These are phyloP conservation scores for Drosophila anceps DNA, from an alignment of 2,888 invertebrate genomes.

Conservation along the genomic window DNA sequence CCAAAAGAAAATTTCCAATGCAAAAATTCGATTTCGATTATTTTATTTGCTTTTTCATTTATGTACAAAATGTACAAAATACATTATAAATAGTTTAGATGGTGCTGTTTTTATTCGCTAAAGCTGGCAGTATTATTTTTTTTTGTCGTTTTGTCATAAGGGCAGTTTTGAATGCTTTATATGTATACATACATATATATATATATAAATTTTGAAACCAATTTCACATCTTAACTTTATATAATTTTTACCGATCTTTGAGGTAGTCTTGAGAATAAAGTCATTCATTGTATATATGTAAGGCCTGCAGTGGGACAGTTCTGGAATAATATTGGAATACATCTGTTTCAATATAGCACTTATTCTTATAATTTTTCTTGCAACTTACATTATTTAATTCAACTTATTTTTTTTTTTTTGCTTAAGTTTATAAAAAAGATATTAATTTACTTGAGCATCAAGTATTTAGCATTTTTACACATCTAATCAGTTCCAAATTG, in stretches of 20 bases:
- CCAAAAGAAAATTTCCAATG: not conserved
- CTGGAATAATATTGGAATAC: constrained; percentile 51
- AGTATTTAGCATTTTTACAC: constrained; percentile 31
- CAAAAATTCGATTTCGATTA: constrained; percentile 6
- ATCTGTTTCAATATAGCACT: constrained; percentile 43
- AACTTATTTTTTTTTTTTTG: not conserved
- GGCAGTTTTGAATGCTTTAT: constrained; percentile 36
- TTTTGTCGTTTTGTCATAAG: constrained; percentile 38
- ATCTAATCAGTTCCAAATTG: constrained; percentile 73
- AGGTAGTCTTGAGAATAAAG: constrained; percentile 59
- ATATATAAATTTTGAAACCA: constrained; percentile 48
- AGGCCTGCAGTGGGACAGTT: constrained; percentile 61
- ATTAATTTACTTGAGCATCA: constrained; percentile 65
- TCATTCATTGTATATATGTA: constrained; percentile 52
- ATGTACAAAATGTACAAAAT: constrained; percentile 58
- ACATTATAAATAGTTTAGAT: constrained; percentile 46
- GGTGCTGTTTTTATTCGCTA: constrained; percentile 40
- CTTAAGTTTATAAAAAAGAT: constrained; percentile 46
- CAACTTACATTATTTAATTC: constrained; percentile 8
- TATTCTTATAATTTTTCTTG: constrained; percentile 23
- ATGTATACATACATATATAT: too few species aligned
- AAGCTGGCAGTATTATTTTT: constrained; percentile 72
- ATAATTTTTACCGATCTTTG: constrained; percentile 51
- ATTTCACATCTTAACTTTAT: constrained; percentile 30
- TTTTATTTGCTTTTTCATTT: constrained; percentile 31